Base-by-base conservation (phyloP, 2,797 vertebrate genomes). In the Heliangelus exortis region DNA sequence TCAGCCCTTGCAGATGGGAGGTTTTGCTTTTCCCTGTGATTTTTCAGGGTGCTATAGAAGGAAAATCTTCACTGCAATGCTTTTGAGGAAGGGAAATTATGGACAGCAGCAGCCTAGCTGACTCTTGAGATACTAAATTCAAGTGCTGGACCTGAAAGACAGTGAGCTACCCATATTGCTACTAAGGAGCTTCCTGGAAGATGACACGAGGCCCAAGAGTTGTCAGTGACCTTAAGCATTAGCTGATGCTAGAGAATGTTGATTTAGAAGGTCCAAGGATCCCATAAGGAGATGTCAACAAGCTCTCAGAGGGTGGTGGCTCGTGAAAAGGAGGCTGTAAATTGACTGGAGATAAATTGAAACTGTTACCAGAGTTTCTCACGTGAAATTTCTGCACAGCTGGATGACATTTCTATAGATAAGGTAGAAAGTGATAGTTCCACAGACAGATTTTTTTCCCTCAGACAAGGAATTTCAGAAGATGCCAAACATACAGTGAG, bases 271-370 rank as follows among this genome's bases (percentile, higher is more conserved):
- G 63, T 50, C 43, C 18, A 33, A 41, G 65, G 36, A 71, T 62
- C 29, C 50, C 61, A 43, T 66, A 73, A 79, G 43, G 22, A 66
- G 43, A 5, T 71, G 69, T n/a, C 45, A 90, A 53, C 48, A 92
- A 74, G 47, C 9, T 81, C 88, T 90, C 78, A 63, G 68, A 85
- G 26, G 4, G 22, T 79, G 8, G 2, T 55, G 23, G n/a, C n/a
- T 63, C 47, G 33, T 66, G 71, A 71, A 78, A 82, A 61, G 13
- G 5, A n/a, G 21, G 39, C n/a, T 73, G 36, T 85, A 83, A 82
- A 84, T 36, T 72, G 25, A 53, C 71, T 82, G 79, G 55, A 91
- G 59, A 65, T 87, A 79, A 65, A 89, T 84, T 74, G 57, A 55
- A 53, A 68, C n/a, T 90, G 62, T n/a, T 50, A 82, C 12, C 59